Evolutionary conservation across 2,797 vertebrate species (phyloP), one percentile per base, ranked within the genome.

Genomic region (Tamandua tetradactyla): DNA sequence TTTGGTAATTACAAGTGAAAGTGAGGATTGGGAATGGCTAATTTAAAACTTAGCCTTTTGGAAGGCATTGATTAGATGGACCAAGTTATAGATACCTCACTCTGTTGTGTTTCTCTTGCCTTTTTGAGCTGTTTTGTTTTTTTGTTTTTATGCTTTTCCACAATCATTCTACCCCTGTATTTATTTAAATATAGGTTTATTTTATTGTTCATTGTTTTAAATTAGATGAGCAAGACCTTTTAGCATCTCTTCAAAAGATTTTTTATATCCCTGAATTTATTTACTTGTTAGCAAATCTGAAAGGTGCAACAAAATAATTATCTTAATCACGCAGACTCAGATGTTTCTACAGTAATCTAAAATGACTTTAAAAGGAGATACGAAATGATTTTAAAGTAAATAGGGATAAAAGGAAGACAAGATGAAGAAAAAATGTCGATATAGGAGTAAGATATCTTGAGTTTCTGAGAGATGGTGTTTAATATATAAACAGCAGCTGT

Each of bases 141-240:
- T 89, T 47, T 1, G 8, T 74, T 75, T 91, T 7, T 47, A 32
- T 32, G 7, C 3, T 62, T 47, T 61, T 75, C 37, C 49, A 2
- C 20, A 61, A 7, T 64, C 49, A 61, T 91, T 71, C 40, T 89
- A 12, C 64, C 25, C 76, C 20, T 87, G 44, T 89, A 90, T 87
- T 89, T 86, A 80, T 49, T 85, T 94, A 84, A 69, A 37, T 93
- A 85, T 94, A 94, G 17, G n/a, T 85, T 15, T 88, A 7, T 57
- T 87, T 83, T 76, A 6, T 71, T 88, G 14, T 79, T 94, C 15
- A 55, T 12, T 35, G 57, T 86, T 94, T 88, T 25, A 87, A 89
- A 57, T 37, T 52, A 78, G 20, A 2, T 90, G 30, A 83, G 4
- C 59, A 94, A 61, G 85, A 66, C 40, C 42, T 83, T 88, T 52